Evolutionary conservation across 2,888 invertebrate genomes (phyloP), one percentile per base, ranked within the genome.

Genomic region (Orthonychiurus folsomi): DNA sequence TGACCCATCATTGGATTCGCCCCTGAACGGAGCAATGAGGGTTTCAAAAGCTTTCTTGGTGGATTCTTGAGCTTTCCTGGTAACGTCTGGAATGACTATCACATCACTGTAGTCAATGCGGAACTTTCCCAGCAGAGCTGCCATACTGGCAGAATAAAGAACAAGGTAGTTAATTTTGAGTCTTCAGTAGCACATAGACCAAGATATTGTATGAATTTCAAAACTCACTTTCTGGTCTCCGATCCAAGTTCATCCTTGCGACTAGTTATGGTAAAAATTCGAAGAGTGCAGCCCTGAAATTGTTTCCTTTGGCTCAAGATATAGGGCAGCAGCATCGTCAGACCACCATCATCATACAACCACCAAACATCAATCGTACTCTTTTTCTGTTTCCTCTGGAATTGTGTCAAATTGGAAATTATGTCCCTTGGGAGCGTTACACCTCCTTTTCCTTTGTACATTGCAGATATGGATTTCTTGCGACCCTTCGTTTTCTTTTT

Each of bases 21-120:
- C 61, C 12, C 82, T 82, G 75, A 88, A 89, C 61, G 84, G 85
- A 64, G 82, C 81, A 60, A 88, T 82, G 47, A 89, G 77, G 37
- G 84, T 82, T 68, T 88, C 84, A 75, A 92, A 92, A 73, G 86
- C 84, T 65, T 82, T 79, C 73, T 84, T 83, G 2, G 91, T 92
- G 50, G 85, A 83, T 2, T 84, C 82, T 68, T 85, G 83, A 0
- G 95, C 93, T 70, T 85, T 84, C 68, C 92, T 89, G 47, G 86
- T 87, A 65, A 95, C 86, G 74, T 94, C 93, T 66, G 91, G 86
- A 64, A 97, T 87, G 83, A 97, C 93, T 64, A 87, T 88, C 70
- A 97, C 81, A 73, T 93, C 89, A 1, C 90, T 88, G 78, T 91
- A 96, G 77, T 93, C 89, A 73, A 97, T 91, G n/a, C 97, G 85